Conservation (phyloP, 2,888 invertebrate species). For the Coenonympha glycerion region DNA sequence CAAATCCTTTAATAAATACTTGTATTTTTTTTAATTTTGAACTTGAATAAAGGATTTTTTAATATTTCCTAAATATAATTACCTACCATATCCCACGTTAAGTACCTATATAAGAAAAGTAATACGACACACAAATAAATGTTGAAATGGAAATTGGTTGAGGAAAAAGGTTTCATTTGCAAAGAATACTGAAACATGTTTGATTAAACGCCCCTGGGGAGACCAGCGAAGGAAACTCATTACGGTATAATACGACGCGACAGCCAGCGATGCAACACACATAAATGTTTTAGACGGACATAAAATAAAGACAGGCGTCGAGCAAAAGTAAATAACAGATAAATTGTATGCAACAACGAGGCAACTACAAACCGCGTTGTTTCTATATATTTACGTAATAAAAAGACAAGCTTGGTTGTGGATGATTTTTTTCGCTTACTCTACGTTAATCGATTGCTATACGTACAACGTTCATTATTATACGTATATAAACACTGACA, state of each 20-base stretch:
- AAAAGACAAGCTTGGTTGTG: too few relatives aligned
- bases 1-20: too few relatives aligned
- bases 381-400: neutral
- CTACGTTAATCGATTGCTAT: too few relatives aligned
- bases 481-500: too few relatives aligned
- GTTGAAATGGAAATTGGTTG: neutral
- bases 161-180: neutral
- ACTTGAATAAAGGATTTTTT: neutral
- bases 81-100: too few relatives aligned
- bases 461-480: too few relatives aligned
- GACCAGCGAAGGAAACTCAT: conserved; percentile 10
- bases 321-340: too few relatives aligned
- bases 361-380: too few relatives aligned
- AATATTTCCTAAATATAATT: too few relatives aligned
- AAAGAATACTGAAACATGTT: conserved; percentile 5
- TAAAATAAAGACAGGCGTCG: neutral
- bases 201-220: conserved; percentile 5
- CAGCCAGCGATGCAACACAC: neutral
- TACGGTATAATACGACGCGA: conserved; percentile 1
- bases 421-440: too few relatives aligned
- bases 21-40: too few relatives aligned
- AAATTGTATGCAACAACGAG: neutral
- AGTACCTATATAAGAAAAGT: neutral
- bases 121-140: neutral
- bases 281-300: neutral